Conservation (phyloP, 2,797 vertebrate genomes). For the Psittacula echo region DNA sequence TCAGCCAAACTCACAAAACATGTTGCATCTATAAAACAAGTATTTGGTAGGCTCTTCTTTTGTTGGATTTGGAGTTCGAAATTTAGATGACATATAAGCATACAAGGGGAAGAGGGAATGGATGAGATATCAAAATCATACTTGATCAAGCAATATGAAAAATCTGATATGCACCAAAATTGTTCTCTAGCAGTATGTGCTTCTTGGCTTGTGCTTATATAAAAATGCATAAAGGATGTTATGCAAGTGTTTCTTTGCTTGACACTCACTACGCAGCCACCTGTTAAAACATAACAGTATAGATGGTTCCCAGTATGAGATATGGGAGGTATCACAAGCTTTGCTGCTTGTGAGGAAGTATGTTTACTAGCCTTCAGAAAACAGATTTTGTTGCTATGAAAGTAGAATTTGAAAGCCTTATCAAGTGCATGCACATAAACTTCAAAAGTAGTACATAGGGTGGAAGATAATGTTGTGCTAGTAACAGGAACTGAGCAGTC, state of each 20-base stretch:
- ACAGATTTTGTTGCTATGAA: not conserved
- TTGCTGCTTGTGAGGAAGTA: not conserved
- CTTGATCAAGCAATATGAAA: not conserved
- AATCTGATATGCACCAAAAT: not conserved
- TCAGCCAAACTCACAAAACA: not conserved
- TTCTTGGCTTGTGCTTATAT: conserved; percentile 32
- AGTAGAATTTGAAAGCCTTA: not conserved
- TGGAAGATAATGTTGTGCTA: not conserved
- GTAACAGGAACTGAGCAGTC: not conserved
- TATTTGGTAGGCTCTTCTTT: not conserved
- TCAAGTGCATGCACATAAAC: not conserved
- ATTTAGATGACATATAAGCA: not conserved
- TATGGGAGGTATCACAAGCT: not conserved
- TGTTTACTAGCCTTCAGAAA: conserved; percentile 5
- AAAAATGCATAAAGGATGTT: conserved; percentile 49
- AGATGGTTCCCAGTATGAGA: not conserved
- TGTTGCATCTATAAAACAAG: not conserved
- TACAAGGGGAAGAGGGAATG: not conserved
- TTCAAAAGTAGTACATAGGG: not conserved
- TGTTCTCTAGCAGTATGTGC: not conserved
- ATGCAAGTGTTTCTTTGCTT: conserved; percentile 37
- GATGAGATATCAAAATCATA: not conserved
- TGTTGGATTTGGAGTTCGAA: not conserved
- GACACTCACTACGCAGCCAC: conserved; percentile 44
- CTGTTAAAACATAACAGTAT: not conserved